phyloP scores from a whole-genome alignment of 2,113 vertebrate species.

The Bufo gargarizans region DNA sequence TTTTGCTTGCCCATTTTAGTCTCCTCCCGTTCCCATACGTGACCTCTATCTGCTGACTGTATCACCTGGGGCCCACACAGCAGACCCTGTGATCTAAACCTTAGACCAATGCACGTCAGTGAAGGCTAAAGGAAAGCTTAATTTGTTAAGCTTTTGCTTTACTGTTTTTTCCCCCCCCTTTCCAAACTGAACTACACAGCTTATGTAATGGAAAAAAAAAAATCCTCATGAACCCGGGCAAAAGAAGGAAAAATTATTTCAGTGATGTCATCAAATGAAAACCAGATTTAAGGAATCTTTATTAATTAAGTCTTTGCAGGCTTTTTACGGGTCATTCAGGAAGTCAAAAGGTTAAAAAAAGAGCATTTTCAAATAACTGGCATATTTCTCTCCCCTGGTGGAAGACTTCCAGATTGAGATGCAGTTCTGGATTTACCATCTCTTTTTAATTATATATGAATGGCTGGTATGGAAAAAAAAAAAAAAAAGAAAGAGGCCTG shows the following conservation, averaged over 20 bases:
- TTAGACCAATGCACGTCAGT: neutral
- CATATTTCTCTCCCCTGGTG: slow-evolving; percentile 28
- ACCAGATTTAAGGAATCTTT: slow-evolving; percentile 22
- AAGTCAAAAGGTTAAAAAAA: slow-evolving; percentile 40
- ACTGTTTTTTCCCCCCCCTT: neutral
- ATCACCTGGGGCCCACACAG: slow-evolving; percentile 17
- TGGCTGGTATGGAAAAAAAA: slow-evolving; percentile 28
- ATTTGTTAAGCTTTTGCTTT: neutral
- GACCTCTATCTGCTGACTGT: neutral
- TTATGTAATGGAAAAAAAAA: slow-evolving; percentile 23
- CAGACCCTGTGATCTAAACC: neutral
- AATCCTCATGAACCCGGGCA: neutral
- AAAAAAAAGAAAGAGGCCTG: neutral
- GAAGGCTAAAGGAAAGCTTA: neutral
- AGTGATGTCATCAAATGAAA: slow-evolving; percentile 2
- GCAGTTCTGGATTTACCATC: slow-evolving; percentile 31
- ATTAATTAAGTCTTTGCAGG: slow-evolving; percentile 32
- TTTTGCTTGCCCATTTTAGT: no score
- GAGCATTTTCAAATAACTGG: slow-evolving; percentile 10
- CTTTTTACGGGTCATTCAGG: slow-evolving; percentile 21
- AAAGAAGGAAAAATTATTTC: slow-evolving; percentile 4
- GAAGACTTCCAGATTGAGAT: slow-evolving; percentile 17
- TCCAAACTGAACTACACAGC: neutral
- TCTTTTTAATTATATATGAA: slow-evolving; percentile 43
- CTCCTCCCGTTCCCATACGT: neutral